Conservation (phyloP, 2,888 invertebrate genomes). For the Harpalus rubripes region DNA sequence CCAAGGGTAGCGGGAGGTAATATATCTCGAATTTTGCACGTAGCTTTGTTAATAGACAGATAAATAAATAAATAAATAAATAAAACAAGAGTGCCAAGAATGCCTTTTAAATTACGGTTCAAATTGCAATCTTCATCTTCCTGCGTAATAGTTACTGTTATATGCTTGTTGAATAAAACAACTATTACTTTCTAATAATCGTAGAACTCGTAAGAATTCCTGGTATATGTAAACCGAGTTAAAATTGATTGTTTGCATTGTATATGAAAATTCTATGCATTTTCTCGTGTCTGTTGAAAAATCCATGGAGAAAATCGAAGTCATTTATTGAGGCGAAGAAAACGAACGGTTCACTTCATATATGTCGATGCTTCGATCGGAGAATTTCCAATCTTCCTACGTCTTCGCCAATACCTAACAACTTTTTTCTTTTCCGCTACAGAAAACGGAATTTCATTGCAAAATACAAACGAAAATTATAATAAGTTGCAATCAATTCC, state of each 20-base stretch:
- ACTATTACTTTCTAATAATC: not conserved
- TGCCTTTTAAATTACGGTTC: too few species aligned
- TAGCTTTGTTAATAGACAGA: too few species aligned
- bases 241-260: constrained; percentile 61
- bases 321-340: constrained; percentile 57
- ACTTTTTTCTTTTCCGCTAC: not conserved
- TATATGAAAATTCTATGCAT: constrained; percentile 64
- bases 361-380: constrained; percentile 39
- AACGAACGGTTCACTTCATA: constrained; percentile 60
- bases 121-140: too few species aligned
- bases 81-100: too few species aligned
- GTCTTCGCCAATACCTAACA: constrained; percentile 17
- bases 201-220: not conserved
- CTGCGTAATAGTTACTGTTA: not conserved
- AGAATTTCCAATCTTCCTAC: constrained; percentile 42
- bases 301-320: constrained; percentile 62
- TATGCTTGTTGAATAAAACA: not conserved
- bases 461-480: not conserved
- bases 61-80: too few species aligned
- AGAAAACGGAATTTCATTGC: not conserved
- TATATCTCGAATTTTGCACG: too few species aligned
- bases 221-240: constrained; percentile 28
- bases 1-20: too few species aligned
- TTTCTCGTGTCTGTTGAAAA: constrained; percentile 55
- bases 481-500: not conserved